Conservation (phyloP, 2,888 invertebrate species). For the Brassicogethes aeneus region DNA sequence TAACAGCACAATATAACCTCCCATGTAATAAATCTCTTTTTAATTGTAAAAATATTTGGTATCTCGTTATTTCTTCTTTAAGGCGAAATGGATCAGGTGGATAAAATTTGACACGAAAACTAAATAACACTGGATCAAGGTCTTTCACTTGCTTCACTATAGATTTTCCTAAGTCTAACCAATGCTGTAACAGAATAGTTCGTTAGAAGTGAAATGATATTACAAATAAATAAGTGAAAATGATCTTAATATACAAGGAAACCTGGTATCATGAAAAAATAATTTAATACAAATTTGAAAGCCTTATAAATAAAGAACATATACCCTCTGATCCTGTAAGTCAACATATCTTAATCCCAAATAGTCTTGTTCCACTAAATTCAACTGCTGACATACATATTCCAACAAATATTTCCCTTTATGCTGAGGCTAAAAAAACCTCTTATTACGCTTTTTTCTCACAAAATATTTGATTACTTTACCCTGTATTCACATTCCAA, state of each 20-base stretch:
- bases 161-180: constrained; percentile 86
- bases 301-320: constrained; percentile 10
- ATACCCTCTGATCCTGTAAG: constrained; percentile 76
- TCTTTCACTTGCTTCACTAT: constrained; percentile 91
- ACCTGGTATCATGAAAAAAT: too few relatives aligned
- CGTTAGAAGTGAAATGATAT: too few relatives aligned
- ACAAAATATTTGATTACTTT: constrained; percentile 21
- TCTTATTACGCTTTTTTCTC: too few relatives aligned
- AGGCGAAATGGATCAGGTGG: constrained; percentile 89
- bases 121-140: constrained; percentile 84
- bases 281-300: too few relatives aligned
- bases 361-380: constrained; percentile 88
- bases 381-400: constrained; percentile 82
- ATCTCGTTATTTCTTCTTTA: constrained; percentile 90
- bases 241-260: not conserved
- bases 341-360: constrained; percentile 92
- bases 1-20: constrained; percentile 81
- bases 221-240: not conserved
- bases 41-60: constrained; percentile 89
- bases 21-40: constrained; percentile 93
- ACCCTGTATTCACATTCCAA: constrained; percentile 90
- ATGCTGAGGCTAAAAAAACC: constrained; percentile 73
- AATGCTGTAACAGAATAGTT: constrained; percentile 86
- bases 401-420: constrained; percentile 86
- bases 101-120: constrained; percentile 96